phyloP scores from a whole-genome alignment of 2,797 vertebrate species.

The Poliocrania exsul region DNA sequence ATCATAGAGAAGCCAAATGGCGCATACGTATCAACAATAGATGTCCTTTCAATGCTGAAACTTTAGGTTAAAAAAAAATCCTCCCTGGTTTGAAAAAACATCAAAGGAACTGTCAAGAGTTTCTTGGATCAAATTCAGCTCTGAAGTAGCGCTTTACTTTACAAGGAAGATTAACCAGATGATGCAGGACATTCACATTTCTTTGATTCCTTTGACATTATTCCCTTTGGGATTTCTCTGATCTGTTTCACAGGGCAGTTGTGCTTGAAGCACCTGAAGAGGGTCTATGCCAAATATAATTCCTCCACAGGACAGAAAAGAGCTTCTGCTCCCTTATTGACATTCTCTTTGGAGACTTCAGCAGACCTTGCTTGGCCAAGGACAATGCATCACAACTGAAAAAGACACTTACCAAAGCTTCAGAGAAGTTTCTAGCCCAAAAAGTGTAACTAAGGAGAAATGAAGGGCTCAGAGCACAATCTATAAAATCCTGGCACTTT shows the following conservation, averaged over 20 bases:
- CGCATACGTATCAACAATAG: background rate
- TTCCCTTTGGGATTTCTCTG: conserved; percentile 13
- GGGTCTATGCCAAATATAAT: background rate
- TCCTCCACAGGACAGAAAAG: background rate
- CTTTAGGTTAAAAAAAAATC: background rate
- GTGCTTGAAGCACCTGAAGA: conserved; percentile 9
- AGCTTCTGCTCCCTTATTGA: background rate
- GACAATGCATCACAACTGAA: background rate
- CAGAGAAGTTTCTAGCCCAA: background rate
- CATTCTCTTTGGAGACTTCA: background rate
- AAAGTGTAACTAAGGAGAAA: background rate
- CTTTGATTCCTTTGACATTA: conserved; percentile 30
- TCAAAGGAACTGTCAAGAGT: conserved; percentile 25
- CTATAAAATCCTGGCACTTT: background rate
- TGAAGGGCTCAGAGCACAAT: background rate
- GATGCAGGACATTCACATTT: conserved; percentile 20
- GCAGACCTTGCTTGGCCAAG: background rate
- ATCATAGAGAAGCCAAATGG: background rate
- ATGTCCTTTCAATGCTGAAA: background rate
- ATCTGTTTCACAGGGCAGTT: background rate
- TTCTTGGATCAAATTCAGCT: conserved; percentile 28
- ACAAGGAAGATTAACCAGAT: conserved; percentile 44
- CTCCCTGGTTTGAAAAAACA: background rate
- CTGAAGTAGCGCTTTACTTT: conserved; percentile 20
- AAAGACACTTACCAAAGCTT: background rate